Evolutionary conservation across 2,888 invertebrate species (phyloP), one percentile per base, ranked within the genome.

Genomic region (Gisinianus flammeolus): DNA sequence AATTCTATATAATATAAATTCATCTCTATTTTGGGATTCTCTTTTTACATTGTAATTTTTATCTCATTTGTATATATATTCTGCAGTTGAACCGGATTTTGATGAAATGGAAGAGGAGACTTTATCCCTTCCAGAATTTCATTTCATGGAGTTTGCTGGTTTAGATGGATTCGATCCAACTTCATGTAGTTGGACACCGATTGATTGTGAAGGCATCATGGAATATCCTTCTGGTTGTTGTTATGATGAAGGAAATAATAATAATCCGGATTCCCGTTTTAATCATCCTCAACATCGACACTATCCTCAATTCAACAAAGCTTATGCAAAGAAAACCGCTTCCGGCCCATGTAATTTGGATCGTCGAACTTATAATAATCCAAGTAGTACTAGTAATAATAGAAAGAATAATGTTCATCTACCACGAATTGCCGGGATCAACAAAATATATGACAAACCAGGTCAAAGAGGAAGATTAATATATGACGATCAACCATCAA

Each of bases 111-210:
- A 44, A 44, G 24, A 64, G 64, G 68, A 35, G 24, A 24, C 62
- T 1, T 62, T 28, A 3, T 26, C 68, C 68, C 68, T 44, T 6
- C 68, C 44, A 12, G 68, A 68, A 16, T 68, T 68, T 68, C 44
- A 35, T 35, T 68, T 68, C 22, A 44, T 68, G 1, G 44, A 68
- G 6, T 68, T 68, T 35, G 44, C 22, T 22, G 68, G 68, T 19
- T 24, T 68, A 12, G 68, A 68, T 6, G 68, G 68, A 2, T 68
- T 68, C 12, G 44, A 68, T 12, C 35, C n/a, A 22, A 12, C n/a
- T 24, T 44, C 24, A 12, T 68, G 68, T 24, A 68, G 44, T 2
- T 68, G 68, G 68, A n/a, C 62, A 5, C 62, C 62, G 6, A 10
- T 62, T 28, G 16, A 62, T 26, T 62, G 62, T 62, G 26, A 62